phyloP scores from a whole-genome alignment of 2,797 vertebrate species.

The Strix occidentalis region DNA sequence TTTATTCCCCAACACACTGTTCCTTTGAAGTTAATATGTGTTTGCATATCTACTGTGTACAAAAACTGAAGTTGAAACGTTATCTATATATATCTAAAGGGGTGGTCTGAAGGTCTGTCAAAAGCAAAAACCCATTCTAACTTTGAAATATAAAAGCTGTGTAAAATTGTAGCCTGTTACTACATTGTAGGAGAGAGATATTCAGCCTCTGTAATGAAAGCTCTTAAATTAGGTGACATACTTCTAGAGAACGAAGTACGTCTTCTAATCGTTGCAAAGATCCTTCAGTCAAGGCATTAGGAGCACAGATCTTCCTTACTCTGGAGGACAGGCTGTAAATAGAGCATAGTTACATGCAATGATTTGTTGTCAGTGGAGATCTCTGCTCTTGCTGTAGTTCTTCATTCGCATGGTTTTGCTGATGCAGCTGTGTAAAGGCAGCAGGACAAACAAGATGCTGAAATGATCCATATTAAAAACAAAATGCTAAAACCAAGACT shows the following conservation, averaged over 20 bases:
- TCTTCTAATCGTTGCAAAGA: background rate
- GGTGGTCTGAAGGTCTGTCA: background rate
- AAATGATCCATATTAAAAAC: background rate
- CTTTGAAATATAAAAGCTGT: background rate
- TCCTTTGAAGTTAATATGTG: background rate
- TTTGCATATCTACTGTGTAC: background rate
- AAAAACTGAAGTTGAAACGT: background rate
- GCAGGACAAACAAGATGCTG: background rate
- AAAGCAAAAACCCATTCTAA: background rate
- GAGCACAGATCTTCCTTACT: background rate
- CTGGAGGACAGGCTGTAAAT: too few relatives aligned
- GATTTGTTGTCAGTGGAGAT: background rate
- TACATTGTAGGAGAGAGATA: background rate
- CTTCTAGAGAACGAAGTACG: background rate
- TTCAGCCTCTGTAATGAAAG: background rate
- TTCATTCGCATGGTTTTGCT: background rate
- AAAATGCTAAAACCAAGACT: background rate
- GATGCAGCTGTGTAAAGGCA: background rate
- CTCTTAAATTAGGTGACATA: background rate
- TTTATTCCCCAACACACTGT: background rate
- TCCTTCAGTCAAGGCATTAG: background rate
- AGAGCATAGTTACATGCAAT: background rate
- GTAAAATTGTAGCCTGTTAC: background rate
- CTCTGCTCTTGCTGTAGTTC: background rate
- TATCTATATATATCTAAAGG: background rate